Percentiles rank a stretch among this genome's conserved stretches.
These are phyloP conservation scores for Drosophila sp. DNA, from an alignment of 1,140 invertebrate species.

Conservation along the genomic window DNA sequence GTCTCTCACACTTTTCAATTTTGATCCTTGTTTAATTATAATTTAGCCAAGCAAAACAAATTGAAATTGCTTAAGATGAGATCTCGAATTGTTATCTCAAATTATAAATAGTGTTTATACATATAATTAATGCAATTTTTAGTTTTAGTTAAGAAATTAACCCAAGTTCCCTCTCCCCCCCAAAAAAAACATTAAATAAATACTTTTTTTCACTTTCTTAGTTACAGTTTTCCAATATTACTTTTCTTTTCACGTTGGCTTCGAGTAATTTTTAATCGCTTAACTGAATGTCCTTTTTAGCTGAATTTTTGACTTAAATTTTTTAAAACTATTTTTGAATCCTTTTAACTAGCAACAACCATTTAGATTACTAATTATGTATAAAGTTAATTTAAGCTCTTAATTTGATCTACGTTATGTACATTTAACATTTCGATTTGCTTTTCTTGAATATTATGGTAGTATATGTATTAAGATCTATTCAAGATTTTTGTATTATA, in stretches of 20 bases:
- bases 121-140: slow-evolving; percentile 23
- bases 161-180: background rate
- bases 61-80: slow-evolving; percentile 42
- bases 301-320: slow-evolving; percentile 58
- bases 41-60: slow-evolving; percentile 30
- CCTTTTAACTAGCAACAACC: slow-evolving; percentile 20
- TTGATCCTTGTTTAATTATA: slow-evolving; percentile 48
- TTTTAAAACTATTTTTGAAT: slow-evolving; percentile 34
- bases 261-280: slow-evolving; percentile 64
- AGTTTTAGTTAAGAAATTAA: slow-evolving; percentile 28
- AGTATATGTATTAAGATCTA: too few relatives aligned
- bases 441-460: too few relatives aligned
- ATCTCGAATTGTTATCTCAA: slow-evolving; percentile 33
- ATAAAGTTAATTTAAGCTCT: slow-evolving; percentile 15
- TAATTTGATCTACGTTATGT: slow-evolving; percentile 14
- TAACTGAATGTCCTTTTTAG: slow-evolving; percentile 76
- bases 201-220: slow-evolving; percentile 43
- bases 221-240: slow-evolving; percentile 15
- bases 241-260: slow-evolving; percentile 50
- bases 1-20: slow-evolving; percentile 35
- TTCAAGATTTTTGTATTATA: background rate
- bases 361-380: slow-evolving; percentile 10
- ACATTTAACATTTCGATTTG: slow-evolving; percentile 17
- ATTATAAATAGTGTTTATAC: slow-evolving; percentile 33
- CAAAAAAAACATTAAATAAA: background rate